phyloP scores from a whole-genome alignment of 1,140 invertebrate species.

The Drosophila tsacasi region DNA sequence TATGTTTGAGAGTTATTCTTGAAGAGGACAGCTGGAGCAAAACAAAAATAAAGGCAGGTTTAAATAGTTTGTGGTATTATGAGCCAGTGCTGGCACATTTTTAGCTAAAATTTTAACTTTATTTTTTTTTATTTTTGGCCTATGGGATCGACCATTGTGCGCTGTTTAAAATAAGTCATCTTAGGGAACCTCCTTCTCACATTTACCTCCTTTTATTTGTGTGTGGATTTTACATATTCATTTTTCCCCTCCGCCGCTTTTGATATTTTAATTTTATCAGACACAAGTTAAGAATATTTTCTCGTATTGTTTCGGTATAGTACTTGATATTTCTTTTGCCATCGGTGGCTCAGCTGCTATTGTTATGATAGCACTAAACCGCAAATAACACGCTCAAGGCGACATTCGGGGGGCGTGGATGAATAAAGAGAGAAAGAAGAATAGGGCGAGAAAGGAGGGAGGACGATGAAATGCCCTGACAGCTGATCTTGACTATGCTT shows the following conservation, averaged over 20 bases:
- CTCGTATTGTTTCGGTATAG: background rate
- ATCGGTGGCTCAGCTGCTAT: background rate
- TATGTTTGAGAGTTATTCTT: too few relatives aligned
- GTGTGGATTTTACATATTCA: background rate
- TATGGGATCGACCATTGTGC: too few relatives aligned
- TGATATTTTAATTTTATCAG: slow-evolving; percentile 24
- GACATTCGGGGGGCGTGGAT: background rate
- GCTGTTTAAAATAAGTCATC: too few relatives aligned
- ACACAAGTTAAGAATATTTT: slow-evolving; percentile 17
- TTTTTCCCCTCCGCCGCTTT: background rate
- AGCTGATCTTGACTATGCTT: background rate
- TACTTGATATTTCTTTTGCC: too few relatives aligned
- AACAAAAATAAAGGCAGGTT: too few relatives aligned
- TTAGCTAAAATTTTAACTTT: too few relatives aligned
- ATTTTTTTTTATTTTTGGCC: too few relatives aligned
- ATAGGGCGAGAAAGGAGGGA: background rate
- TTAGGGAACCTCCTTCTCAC: too few relatives aligned
- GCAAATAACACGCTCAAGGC: slow-evolving; percentile 41
- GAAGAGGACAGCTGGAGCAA: too few relatives aligned
- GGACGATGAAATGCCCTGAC: background rate
- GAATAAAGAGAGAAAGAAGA: background rate
- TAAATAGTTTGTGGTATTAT: too few relatives aligned
- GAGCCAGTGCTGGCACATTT: too few relatives aligned
- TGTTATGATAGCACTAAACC: slow-evolving; percentile 52
- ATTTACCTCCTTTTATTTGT: background rate